Conservation (phyloP, 2,797 vertebrate species). For the Ispidina lecontei region DNA sequence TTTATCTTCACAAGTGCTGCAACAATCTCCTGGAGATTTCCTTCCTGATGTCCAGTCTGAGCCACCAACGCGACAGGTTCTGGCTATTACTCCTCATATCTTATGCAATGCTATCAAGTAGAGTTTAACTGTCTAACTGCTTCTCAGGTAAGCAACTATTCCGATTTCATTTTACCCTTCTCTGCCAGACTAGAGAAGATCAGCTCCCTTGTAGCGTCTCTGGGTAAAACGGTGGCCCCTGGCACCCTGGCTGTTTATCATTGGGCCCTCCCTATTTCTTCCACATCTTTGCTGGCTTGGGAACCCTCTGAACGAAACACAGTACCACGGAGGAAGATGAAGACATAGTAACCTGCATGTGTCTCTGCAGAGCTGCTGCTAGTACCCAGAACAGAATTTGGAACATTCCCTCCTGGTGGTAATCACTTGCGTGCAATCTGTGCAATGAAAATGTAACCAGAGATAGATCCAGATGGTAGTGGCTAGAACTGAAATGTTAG, state of each 20-base stretch:
- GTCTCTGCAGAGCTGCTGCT: conserved; percentile 5
- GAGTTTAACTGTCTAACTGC: not conserved
- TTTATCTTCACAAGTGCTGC: not conserved
- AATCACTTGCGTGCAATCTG: conserved; percentile 34
- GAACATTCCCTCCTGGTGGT: conserved; percentile 7
- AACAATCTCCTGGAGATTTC: not conserved
- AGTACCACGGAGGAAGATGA: not conserved
- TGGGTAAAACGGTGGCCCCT: not conserved
- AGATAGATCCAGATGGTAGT: conserved; percentile 44
- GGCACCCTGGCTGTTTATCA: not conserved
- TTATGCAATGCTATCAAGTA: not conserved
- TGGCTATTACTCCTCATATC: not conserved
- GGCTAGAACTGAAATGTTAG: conserved; percentile 67
- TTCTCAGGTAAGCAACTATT: not conserved
- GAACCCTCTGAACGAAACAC: rapidly evolving
- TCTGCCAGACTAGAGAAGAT: not conserved
- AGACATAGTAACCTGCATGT: not conserved
- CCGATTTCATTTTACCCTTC: not conserved
- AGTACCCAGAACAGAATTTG: conserved; percentile 38
- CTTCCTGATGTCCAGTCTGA: not conserved
- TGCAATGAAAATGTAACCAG: conserved; percentile 39
- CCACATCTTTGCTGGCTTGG: not conserved
- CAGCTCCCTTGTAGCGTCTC: not conserved
- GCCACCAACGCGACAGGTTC: not conserved
- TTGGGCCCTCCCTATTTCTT: not conserved